Base-by-base conservation (phyloP, 2,888 invertebrate genomes). In the Xestia c-nigrum region DNA sequence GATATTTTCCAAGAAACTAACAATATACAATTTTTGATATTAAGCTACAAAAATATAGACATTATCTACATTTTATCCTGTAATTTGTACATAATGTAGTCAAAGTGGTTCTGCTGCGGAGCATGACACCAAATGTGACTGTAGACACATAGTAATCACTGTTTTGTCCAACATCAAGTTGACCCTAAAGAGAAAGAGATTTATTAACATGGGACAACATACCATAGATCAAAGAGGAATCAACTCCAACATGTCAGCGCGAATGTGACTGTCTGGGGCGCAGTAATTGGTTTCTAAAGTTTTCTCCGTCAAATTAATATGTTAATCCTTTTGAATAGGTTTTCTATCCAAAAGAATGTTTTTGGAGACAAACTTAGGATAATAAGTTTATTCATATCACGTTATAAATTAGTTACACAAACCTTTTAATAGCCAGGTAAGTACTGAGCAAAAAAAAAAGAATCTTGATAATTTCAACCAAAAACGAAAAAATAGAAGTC, bases 241-340 rank as follows among this genome's bases (percentile, higher is more conserved):
- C 70, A 55, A 69, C 64, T 78, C 55, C 57, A 68, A 78, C 86
- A 85, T 81, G 83, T 83, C 85, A 85, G 79, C 78, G 74, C 69
- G 83, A 85, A 85, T 87, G 85, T 85, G 85, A 78, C 85, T 85
- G 88, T 89, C 90, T 88, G 87, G 86, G 81, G 76, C 85, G 73
- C 69, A 80, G 80, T 89, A 91, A 91, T 90, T 91, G 84, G 85
- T 88, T 88, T 89, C 88, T 84, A 87, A 85, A 85, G 74, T 87
- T 87, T 79, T 80, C 70, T 76, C 47, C 67, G 50, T 52, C 63
- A 61, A 88, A 81, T 83, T 87, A 81, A 66, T 75, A 74, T 79
- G 57, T 73, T 78, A 78, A 81, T 81, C 64, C 50, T 5, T 77
- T 73, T 69, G 59, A 52, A 87, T 77, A 68, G 65, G 38, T 74